Percentiles rank a stretch among this genome's conserved stretches.
Conservation (phyloP, 1,140 invertebrate genomes). For the Listronotus bonariensis region DNA sequence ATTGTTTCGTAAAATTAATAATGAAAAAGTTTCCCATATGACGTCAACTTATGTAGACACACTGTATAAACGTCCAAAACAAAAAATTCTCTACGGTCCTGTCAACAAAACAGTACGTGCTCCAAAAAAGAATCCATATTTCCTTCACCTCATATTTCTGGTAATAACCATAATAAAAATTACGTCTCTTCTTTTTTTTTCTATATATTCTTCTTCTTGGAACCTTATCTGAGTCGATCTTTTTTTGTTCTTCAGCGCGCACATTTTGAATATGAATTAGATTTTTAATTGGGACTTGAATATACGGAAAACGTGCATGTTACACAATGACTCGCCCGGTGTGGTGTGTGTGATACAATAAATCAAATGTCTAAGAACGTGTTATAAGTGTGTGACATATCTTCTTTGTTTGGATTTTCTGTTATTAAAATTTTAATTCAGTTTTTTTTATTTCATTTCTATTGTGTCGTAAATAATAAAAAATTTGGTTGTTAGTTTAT, state of each 20-base stretch:
- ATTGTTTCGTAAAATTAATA: too few relatives aligned
- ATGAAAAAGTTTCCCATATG: too few relatives aligned
- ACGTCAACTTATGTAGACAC: too few relatives aligned
- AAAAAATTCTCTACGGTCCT: too few relatives aligned
- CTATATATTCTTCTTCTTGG: constrained; percentile 2
- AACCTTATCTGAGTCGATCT: constrained; percentile 10
- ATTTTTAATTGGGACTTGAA: constrained; percentile 3
- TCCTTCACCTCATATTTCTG: constrained; percentile 45
- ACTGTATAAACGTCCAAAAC: too few relatives aligned
- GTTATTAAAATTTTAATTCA: neutral
- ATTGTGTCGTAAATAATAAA: too few relatives aligned
- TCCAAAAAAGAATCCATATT: too few relatives aligned
- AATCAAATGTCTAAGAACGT: neutral
- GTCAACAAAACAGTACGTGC: too few relatives aligned
- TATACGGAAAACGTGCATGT: constrained; percentile 8
- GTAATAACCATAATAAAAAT: constrained; percentile 8
- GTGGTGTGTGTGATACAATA: constrained; percentile 12
- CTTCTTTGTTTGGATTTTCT: neutral
- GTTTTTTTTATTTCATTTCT: too few relatives aligned
- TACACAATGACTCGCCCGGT: neutral
- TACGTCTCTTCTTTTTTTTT: neutral
- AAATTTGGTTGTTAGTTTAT: too few relatives aligned
- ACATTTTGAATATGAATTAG: constrained; percentile 14
- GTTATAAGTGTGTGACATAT: constrained; percentile 1
- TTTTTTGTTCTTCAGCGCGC: constrained; percentile 5